Evolutionary conservation across 2,113 vertebrate species (phyloP).

Genomic region (Mormyrus iriodes): DNA sequence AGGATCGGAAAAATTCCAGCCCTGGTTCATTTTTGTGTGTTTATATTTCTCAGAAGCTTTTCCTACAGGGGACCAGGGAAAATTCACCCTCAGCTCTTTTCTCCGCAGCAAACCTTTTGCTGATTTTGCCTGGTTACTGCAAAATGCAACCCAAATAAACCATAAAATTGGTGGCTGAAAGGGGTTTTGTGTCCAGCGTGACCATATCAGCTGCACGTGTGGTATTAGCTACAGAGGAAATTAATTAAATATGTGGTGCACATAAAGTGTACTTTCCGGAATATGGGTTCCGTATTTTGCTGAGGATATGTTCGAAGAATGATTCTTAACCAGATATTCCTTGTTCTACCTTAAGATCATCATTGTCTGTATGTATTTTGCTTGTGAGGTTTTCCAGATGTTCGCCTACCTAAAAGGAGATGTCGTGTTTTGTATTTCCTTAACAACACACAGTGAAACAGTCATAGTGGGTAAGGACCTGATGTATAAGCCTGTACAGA

Average conservation of each 20-base stretch:
- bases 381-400: background rate
- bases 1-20: background rate
- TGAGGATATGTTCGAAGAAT: background rate
- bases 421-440: background rate
- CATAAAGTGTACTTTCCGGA: background rate
- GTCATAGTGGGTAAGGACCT: background rate
- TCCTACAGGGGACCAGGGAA: background rate
- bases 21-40: background rate
- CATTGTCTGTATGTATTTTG: background rate
- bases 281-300: background rate
- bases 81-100: background rate
- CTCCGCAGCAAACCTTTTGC: background rate
- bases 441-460: background rate
- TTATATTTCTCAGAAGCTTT: background rate
- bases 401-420: background rate
- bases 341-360: background rate
- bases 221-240: background rate
- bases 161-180: background rate
- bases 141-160: background rate
- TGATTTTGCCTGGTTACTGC: background rate
- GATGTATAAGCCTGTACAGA: background rate
- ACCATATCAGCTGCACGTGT: background rate
- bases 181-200: background rate
- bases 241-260: background rate
- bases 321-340: background rate